Evolutionary conservation across 2,888 invertebrate species (phyloP), one percentile per base, ranked within the genome.

Genomic region (Coleophora flavipennella): DNA sequence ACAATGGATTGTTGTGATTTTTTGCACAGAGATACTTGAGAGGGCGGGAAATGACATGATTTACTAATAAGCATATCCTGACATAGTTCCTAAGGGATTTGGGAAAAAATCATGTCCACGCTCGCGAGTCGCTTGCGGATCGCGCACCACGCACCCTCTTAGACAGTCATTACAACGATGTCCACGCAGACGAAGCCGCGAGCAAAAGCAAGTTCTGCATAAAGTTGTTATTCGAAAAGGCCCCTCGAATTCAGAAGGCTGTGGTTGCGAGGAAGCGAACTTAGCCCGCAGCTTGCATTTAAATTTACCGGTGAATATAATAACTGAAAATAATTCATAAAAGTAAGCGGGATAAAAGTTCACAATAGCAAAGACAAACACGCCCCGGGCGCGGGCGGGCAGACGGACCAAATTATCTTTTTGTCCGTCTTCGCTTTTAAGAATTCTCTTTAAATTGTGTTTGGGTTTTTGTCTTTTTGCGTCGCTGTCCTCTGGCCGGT

Each of bases 391-490:
- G 53, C 42, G 50, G 57, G 56, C 59, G 55, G 62, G 58, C 54
- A 52, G 55, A 48, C 51, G 42, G 53, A 53, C 63, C 74, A 71
- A 77, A 81, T 83, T 81, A 79, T 79, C 74, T 81, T 80, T 81
- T 79, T 74, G 65, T 59, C 49, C 73, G 68, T 80, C 79, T 76
- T 76, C 67, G 66, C 80, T 69, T 76, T 77, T 77, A 77, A 79
- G 78, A 80, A 83, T 81, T 80, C 81, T 69, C 73, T 79, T 79
- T 79, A 81, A 81, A 80, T 80, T 84, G 77, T 79, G 62, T 80
- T 78, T 78, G 47, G 67, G 70, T 76, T 77, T 72, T 69, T 60
- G 70, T 70, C 73, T 69, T 76, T 80, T 83, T 80, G 63, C 51
- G 57, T 49, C 49, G 60, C 62, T 69, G 78, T 69, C 77, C 72